Conservation (phyloP, 1,140 invertebrate species). For the Drosophila quadrilineata region DNA sequence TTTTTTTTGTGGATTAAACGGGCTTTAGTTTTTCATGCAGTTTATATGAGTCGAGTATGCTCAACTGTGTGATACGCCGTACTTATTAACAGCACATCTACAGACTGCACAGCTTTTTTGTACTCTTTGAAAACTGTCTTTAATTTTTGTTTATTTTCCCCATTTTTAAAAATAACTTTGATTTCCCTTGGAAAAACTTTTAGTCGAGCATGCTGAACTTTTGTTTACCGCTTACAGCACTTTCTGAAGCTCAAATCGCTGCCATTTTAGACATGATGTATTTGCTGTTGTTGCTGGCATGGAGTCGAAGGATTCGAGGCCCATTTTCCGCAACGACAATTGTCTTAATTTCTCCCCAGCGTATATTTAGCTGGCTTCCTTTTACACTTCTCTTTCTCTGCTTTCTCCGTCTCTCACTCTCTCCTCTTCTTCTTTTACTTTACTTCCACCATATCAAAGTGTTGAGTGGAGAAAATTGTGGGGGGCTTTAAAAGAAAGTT, state of each 20-base stretch:
- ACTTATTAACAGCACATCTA: slow-evolving; percentile 1
- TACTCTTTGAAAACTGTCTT: no score
- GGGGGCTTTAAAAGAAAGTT: slow-evolving; percentile 45
- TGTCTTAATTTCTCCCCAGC: slow-evolving; percentile 62
- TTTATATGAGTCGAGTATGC: background rate
- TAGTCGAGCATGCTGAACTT: no score
- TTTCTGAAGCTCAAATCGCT: no score
- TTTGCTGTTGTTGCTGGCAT: no score
- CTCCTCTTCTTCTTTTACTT: background rate
- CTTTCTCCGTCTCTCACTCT: background rate
- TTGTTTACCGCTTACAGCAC: no score
- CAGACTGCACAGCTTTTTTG: no score
- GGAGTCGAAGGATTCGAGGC: no score
- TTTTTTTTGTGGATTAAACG: slow-evolving; percentile 63
- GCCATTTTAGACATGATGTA: no score
- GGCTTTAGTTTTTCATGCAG: slow-evolving; percentile 25
- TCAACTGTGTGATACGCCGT: background rate
- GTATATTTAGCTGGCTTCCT: slow-evolving; percentile 44
- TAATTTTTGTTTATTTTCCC: no score
- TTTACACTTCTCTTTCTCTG: slow-evolving; percentile 15
- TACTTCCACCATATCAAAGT: background rate
- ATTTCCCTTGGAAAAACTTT: no score
- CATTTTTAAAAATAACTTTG: no score
- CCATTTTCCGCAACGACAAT: slow-evolving; percentile 53
- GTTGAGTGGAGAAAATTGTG: slow-evolving; percentile 31